Evolutionary conservation across 1,140 invertebrate species (phyloP), one percentile per base, ranked within the genome.

Genomic region (Charaxes varanes): DNA sequence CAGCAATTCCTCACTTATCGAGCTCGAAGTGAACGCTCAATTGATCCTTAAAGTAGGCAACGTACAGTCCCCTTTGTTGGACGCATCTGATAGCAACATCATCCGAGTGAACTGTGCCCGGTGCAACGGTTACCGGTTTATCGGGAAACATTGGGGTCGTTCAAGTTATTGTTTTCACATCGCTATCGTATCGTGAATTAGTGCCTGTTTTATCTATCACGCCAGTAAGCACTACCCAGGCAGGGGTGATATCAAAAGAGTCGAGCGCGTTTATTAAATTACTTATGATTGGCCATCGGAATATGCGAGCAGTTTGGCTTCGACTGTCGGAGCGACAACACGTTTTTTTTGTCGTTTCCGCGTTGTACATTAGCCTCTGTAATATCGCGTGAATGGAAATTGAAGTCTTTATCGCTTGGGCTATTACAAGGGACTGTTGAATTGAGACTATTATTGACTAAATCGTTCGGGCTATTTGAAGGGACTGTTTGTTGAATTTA

Each of bases 61-160:
- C n/a, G n/a, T n/a, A n/a, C n/a, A n/a, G n/a, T n/a, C n/a, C n/a
- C n/a, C n/a, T n/a, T n/a, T n/a, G n/a, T n/a, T n/a, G n/a, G n/a
- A n/a, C n/a, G n/a, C n/a, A n/a, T n/a, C n/a, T n/a, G n/a, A n/a
- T n/a, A n/a, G n/a, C n/a, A n/a, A n/a, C n/a, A n/a, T n/a, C 15
- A 6, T 32, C 18, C 21, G 27, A 19, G 28, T 22, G 30, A 27
- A 40, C n/a, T n/a, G n/a, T n/a, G n/a, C 17, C 14, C 22, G 11
- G 21, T 34, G 14, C 35, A 35, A 38, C 27, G 28, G 30, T 38
- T 50, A 37, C 38, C 19, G 13, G 32, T 35, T 43, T 43, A 43
- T 43, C 41, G 18, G 12, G 1, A 28, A 50, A 13, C 23, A 72
- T 68, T 70, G 68, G 63, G 60, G 55, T 70, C 62, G 51, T 49